Evolutionary conservation across 2,888 invertebrate species (phyloP), one percentile per base, ranked within the genome.

Genomic region (Uloborus plumipes): DNA sequence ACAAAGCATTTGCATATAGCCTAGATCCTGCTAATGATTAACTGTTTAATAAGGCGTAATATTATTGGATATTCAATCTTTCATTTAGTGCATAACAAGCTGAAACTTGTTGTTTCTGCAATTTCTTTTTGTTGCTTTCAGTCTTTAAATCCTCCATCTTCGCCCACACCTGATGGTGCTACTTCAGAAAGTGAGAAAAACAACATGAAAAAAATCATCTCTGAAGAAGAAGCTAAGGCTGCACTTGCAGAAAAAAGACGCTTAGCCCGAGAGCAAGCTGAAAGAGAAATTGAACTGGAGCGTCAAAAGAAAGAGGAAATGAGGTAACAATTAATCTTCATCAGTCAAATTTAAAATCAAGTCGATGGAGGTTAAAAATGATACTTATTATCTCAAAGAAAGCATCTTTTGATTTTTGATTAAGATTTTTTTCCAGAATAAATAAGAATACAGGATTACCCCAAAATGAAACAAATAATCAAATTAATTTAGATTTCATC

Each of bases 221-320:
- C 94, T 6, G 96, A 96, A 90, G 96, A 95, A 89, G 93, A 96
- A 89, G 97, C 97, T 7, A 97, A 97, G 90, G 96, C 97, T 22
- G 96, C 96, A 75, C 90, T 98, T 76, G 97, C 97, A 0, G 97
- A 97, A 90, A 92, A 95, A 84, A 91, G 97, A 86, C 92, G 96
- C 79, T 91, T 95, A 84, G 97, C 96, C 15, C 90, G 97, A 26
- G 97, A 97, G 90, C 96, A 97, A 89, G 94, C 96, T 15, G 97
- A 98, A 91, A 90, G 93, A 82, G 95, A 95, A 89, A 96, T 96
- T 2, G 96, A 97, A 89, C 90, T 94, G 67, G 96, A 96, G 90
- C 91, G 94, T 86, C 91, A 91, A 87, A 89, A 91, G 89, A 89
- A 90, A 66, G 89, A 89, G 72, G 62, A 84, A 58, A 18, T 84